These are phyloP conservation scores for Ganaspis sp. DNA, from an alignment of 1,140 invertebrate species.

Conservation along the genomic window DNA sequence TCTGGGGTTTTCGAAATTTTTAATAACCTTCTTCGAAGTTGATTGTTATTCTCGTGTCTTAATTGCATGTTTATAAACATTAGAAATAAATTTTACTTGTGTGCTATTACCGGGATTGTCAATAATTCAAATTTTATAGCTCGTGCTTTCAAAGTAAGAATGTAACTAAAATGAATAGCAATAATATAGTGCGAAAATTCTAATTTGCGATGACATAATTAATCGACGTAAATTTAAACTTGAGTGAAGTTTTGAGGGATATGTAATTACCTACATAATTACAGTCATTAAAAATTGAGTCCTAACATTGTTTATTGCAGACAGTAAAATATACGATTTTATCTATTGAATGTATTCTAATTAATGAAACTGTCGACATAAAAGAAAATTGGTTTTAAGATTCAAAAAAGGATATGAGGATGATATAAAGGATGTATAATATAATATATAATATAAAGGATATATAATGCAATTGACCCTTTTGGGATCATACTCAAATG, in stretches of 20 bases:
- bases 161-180: not conserved
- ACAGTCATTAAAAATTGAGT: not conserved
- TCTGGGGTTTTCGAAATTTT: not conserved
- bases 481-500: no score
- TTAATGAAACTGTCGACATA: no score
- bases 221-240: not conserved
- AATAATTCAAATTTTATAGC: conserved; percentile 3
- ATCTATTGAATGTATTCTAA: no score
- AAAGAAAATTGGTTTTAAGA: no score
- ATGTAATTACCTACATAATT: not conserved
- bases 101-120: not conserved
- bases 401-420: no score
- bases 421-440: no score
- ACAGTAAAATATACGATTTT: no score
- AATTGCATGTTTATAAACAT: not conserved
- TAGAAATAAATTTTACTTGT: not conserved
- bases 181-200: conserved; percentile 1
- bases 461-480: no score
- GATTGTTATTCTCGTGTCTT: no score
- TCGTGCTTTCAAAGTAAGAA: not conserved
- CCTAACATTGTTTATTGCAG: not conserved
- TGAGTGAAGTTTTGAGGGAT: not conserved
- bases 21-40: no score
- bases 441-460: no score
- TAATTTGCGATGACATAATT: not conserved